Evolutionary conservation across 2,113 vertebrate species (phyloP), one percentile per base, ranked within the genome.

Genomic region (Taxidea taxus): DNA sequence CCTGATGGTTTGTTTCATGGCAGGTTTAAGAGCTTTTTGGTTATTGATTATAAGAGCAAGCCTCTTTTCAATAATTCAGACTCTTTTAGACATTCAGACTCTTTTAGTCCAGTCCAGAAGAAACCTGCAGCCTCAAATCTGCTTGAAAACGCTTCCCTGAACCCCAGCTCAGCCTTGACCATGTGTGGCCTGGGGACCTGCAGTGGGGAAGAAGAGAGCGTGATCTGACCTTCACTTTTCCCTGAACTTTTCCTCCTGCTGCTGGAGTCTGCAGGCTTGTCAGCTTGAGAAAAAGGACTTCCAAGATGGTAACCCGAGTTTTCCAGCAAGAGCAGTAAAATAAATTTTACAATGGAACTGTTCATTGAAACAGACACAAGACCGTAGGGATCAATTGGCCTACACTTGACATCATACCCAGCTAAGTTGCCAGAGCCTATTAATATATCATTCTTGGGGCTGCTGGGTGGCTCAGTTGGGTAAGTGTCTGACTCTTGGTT

Each of bases 211-310:
- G 3, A 18, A 12, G 27, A 25, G 4, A 2, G 51, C 9, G 9
- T 64, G 49, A 42, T 15, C 21, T 58, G 58, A 25, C 68, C 34
- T 66, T 49, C 7, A 8, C 70, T 34, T 15, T 10, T 75, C 39
- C 42, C 87, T 85, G 34, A 84, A 23, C 27, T 39, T 82, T 70
- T 39, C 21, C 21, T 85, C 56, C 80, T 72, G 29, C 39, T 54
- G 29, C 64, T 60, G 29, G 9, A 16, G n/a, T 47, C 20, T 93
- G n/a, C 7, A 54, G 56, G 31, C 74, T 90, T 81, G 49, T 56
- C 51, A 56, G 20, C 10, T 15, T 66, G 62, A 95, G 89, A n/a
- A 84, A 87, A 80, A 94, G 5, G 16, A 39, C 29, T 92, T 87
- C 44, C 11, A 66, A 72, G 51, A 49, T 20, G 39, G 54, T 39